Evolutionary conservation across 2,113 vertebrate genomes (phyloP).

Genomic region (Caranx ignobilis): DNA sequence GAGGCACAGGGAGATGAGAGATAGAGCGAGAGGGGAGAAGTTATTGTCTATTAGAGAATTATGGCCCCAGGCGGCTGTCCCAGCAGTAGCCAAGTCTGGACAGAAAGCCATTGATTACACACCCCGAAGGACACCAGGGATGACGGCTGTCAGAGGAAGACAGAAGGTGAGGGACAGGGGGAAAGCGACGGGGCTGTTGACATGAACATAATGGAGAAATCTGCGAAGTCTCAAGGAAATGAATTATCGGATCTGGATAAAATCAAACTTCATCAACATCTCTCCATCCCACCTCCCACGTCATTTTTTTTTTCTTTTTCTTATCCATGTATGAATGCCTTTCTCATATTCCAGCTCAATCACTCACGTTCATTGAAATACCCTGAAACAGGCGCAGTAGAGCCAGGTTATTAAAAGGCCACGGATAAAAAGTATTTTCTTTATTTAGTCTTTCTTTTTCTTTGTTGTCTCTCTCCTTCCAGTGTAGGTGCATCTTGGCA

Average conservation of each 20-base stretch:
- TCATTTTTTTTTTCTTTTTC: not conserved
- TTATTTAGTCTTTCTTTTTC: conserved; percentile 1
- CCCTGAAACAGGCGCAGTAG: conserved; percentile 22
- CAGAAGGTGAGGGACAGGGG: conserved; percentile 39
- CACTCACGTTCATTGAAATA: conserved; percentile 31
- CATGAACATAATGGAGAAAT: conserved; percentile 64
- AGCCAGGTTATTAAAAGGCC: conserved; percentile 17
- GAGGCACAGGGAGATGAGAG: conserved; percentile 53
- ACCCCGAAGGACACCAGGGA: conserved; percentile 74
- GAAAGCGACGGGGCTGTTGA: conserved; percentile 47
- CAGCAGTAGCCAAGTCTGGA: conserved; percentile 64
- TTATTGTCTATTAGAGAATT: conserved; percentile 80
- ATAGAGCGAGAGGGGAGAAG: conserved; percentile 67
- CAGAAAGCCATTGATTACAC: conserved; percentile 77
- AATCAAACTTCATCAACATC: conserved; percentile 40
- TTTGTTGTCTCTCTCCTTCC: conserved; percentile 11
- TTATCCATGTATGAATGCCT: not conserved
- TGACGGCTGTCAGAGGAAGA: conserved; percentile 56
- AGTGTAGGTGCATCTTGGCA: conserved; percentile 60
- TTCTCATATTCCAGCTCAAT: conserved; percentile 17
- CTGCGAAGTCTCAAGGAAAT: conserved; percentile 63
- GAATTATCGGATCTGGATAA: conserved; percentile 45
- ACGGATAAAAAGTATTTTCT: conserved; percentile 7
- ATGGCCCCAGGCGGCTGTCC: conserved; percentile 67
- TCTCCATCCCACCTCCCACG: not conserved